Base-by-base conservation (phyloP, 2,113 vertebrate genomes). In the Todiramphus saurophagus region DNA sequence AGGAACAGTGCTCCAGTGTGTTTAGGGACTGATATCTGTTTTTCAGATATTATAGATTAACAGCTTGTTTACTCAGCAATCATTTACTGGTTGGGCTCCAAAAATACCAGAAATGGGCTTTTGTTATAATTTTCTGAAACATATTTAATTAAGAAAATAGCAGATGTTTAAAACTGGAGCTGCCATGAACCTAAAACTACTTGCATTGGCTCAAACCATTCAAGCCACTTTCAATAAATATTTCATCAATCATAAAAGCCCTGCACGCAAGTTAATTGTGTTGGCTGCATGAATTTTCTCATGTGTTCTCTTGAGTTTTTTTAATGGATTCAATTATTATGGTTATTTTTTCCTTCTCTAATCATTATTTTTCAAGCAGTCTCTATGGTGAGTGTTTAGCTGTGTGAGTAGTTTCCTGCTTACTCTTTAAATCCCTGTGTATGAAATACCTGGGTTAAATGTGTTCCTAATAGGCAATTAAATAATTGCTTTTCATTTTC, bases 91-190 rank as follows among this genome's bases (percentile, higher is more conserved):
- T 17, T 51, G 31, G 66, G 31, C 30, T 92, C 87, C 91, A 96
- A 92, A 92, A 17, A 39, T 25, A 83, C 14, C 19, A 92, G 67
- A 84, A 94, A 89, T 56, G 48, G 83, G 35, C 60, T 93, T 90
- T 12, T 89, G 46, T 24, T 92, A 84, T 72, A 87, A 89, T 86
- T 92, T 86, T 60, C 66, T 83, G 63, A 55, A 83, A 43, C 16
- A 10, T 70, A 56, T 93, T 84, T 84, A 92, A 96, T 89, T 90
- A 92, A 90, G 73, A 41, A 93, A 96, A 89, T 58, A 92, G 88
- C 87, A 94, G 69, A 69, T 93, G 43, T 87, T 89, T 90, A 81
- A 90, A 95, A 88, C 43, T 63, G 82, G 66, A 94, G 55, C 48
- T 90, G 60, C 72, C 37, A 28, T 18, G 27, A 58, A 15, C 41